Percentiles rank a stretch among this genome's conserved stretches.
Evolutionary conservation across 2,888 invertebrate species (phyloP).

Genomic region (Cataglyphis rosenhaueri): DNA sequence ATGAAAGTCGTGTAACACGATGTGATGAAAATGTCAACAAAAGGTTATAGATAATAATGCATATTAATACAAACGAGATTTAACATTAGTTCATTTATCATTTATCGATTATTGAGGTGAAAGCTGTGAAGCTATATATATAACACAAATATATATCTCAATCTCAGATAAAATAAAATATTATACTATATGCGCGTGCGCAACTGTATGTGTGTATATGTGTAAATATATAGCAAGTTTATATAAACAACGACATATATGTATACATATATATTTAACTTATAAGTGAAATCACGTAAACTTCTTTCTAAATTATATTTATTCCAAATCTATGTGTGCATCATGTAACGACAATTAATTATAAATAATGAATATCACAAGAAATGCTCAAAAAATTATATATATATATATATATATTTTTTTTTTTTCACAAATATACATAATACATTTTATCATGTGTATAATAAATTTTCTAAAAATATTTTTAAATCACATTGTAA

Average conservation of each 20-base stretch:
- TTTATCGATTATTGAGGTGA: neutral
- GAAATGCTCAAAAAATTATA: neutral
- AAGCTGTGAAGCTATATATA: neutral
- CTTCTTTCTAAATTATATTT: no score
- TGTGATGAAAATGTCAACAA: conserved; percentile 23
- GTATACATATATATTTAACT: no score
- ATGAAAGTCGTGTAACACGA: conserved; percentile 2
- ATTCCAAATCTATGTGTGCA: neutral
- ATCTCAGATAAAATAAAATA: neutral
- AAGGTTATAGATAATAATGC: conserved; percentile 6
- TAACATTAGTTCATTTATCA: neutral
- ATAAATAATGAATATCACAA: neutral
- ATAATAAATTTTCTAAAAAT: neutral
- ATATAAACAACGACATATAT: no score
- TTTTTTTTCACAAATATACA: neutral
- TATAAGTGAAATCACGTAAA: no score
- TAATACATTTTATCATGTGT: neutral
- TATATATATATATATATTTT: neutral
- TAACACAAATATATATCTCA: neutral
- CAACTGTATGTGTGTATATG: neutral
- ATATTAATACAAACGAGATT: neutral
- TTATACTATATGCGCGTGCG: neutral
- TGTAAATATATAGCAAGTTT: no score
- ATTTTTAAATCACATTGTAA: neutral
- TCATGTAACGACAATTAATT: neutral